Evolutionary conservation across 2,113 vertebrate genomes (phyloP).

Genomic region (Pygoscelis adeliae): DNA sequence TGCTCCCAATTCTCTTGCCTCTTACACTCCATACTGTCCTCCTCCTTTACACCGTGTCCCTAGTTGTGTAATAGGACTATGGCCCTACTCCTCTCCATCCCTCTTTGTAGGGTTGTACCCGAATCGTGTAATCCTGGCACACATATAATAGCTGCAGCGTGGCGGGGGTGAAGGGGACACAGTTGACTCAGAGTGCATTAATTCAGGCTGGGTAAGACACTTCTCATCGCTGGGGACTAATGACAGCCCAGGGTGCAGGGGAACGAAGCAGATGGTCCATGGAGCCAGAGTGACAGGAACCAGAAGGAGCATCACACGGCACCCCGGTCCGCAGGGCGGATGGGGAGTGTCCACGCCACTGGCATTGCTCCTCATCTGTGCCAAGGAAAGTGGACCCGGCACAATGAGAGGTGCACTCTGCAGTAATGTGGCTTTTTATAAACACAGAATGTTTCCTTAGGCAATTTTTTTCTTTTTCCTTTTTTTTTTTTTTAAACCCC

Average conservation of each 20-base stretch:
- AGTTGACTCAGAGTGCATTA: neutral
- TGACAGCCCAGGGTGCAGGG: neutral
- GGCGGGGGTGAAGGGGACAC: fast-evolving
- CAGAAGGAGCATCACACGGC: fast-evolving
- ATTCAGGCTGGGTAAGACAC: neutral
- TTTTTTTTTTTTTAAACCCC: neutral
- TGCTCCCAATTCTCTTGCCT: neutral
- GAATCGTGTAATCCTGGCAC: neutral
- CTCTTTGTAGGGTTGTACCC: neutral
- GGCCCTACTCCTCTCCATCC: neutral
- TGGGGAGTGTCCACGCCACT: neutral
- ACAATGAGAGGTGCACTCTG: neutral
- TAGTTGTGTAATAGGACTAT: neutral
- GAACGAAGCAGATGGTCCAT: neutral
- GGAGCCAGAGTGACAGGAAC: neutral
- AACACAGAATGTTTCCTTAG: neutral
- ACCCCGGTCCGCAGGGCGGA: fast-evolving
- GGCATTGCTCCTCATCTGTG: neutral
- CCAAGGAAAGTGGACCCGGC: neutral
- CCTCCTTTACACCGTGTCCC: neutral
- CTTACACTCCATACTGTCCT: neutral
- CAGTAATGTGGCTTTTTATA: neutral
- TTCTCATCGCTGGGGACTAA: neutral
- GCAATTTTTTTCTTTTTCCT: neutral
- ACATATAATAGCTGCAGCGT: neutral